A percentile compares a stretch with the other conserved stretches of the same genome.
Conservation (phyloP, 2,113 vertebrate species). For the Daubentonia madagascariensis region DNA sequence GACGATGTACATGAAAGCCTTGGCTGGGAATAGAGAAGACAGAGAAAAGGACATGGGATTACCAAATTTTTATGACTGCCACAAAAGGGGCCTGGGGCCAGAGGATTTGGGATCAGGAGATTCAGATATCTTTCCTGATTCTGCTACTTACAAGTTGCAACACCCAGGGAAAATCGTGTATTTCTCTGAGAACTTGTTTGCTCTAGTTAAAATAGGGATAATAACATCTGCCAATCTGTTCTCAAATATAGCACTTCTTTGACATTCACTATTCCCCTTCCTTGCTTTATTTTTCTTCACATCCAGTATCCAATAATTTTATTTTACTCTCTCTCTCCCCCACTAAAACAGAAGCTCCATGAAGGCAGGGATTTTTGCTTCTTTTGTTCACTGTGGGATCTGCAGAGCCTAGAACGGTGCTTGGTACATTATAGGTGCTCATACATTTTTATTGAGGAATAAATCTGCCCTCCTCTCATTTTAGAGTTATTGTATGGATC, state of each 20-base stretch:
- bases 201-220: neutral
- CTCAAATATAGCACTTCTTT: neutral
- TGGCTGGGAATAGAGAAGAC: neutral
- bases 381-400: neutral
- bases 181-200: neutral
- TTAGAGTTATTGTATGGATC: neutral
- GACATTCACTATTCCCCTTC: neutral
- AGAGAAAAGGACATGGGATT: neutral
- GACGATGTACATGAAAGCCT: neutral
- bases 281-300: neutral
- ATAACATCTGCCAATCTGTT: neutral
- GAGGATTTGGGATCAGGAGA: neutral
- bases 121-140: neutral
- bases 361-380: neutral
- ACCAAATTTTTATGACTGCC: neutral
- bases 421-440: neutral
- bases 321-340: neutral
- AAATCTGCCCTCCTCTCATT: neutral
- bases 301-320: constrained; percentile 7
- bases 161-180: neutral
- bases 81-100: neutral
- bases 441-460: neutral
- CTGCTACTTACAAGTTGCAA: neutral
- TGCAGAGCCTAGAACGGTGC: neutral
- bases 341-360: neutral